phyloP scores from a whole-genome alignment of 2,888 invertebrate genomes.

The Ennomos fuscantarius region DNA sequence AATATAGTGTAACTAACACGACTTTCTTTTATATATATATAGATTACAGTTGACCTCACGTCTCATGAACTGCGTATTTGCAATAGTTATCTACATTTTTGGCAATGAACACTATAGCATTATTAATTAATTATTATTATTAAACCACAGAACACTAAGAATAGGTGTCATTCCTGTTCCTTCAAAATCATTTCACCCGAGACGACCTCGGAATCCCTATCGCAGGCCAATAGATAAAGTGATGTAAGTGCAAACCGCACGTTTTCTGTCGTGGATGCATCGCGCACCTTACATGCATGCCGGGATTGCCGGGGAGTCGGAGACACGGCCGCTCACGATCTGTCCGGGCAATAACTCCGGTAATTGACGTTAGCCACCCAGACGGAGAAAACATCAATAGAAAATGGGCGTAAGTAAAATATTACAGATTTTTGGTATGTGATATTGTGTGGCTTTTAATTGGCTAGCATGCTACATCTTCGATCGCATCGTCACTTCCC shows the following conservation, averaged over 20 bases:
- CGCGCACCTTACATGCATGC: conserved; percentile 63
- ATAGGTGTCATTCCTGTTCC: too few species aligned
- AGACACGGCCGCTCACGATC: conserved; percentile 68
- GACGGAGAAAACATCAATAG: conserved; percentile 41
- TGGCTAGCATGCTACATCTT: too few species aligned
- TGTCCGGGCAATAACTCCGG: conserved; percentile 76
- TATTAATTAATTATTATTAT: too few species aligned
- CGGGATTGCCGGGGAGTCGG: conserved; percentile 34
- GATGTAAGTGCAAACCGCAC: conserved; percentile 23
- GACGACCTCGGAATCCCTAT: conserved; percentile 3
- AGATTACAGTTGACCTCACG: too few species aligned
- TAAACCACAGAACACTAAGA: too few species aligned
- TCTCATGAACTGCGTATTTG: too few species aligned
- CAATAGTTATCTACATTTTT: too few species aligned
- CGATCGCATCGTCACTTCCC: too few species aligned
- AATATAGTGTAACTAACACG: too few species aligned
- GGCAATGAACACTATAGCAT: too few species aligned
- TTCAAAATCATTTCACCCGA: too few species aligned
- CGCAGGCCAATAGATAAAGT: conserved; percentile 14
- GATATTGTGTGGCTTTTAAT: not conserved
- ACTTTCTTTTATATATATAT: too few species aligned
- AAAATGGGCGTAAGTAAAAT: conserved; percentile 41
- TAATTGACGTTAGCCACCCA: conserved; percentile 82
- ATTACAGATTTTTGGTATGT: not conserved
- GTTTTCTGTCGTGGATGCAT: conserved; percentile 26